Conservation (phyloP, 2,888 invertebrate genomes). For the Lottia scabra region DNA sequence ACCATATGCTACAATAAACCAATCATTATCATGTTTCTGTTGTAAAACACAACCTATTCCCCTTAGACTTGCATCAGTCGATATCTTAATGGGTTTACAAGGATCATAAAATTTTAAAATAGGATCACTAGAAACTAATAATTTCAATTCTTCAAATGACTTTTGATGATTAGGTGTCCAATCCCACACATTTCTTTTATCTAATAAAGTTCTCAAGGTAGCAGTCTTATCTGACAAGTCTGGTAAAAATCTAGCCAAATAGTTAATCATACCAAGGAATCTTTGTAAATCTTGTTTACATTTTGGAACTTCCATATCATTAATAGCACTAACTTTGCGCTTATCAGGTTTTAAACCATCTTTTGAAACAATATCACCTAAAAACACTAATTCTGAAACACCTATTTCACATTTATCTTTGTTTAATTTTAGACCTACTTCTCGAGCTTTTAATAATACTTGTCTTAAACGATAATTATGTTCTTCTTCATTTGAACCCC, state of each 20-base stretch:
- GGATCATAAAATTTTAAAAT: too few relatives aligned
- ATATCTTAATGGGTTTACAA: slow-evolving; percentile 11
- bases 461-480: slow-evolving; percentile 7
- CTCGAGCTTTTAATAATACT: slow-evolving; percentile 4
- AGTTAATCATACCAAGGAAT: background rate
- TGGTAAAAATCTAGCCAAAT: background rate
- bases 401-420: slow-evolving; percentile 20
- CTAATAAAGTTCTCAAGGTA: slow-evolving; percentile 5
- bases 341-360: slow-evolving; percentile 15
- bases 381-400: slow-evolving; percentile 16
- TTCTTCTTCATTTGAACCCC: slow-evolving; percentile 9
- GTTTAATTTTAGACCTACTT: slow-evolving; percentile 8
- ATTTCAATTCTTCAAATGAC: slow-evolving; percentile 1
- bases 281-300: too few relatives aligned
- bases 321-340: background rate
- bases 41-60: slow-evolving; percentile 21
- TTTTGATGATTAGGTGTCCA: slow-evolving; percentile 2
- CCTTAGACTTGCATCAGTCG: slow-evolving; percentile 12
- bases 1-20: slow-evolving; percentile 22
- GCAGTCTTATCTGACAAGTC: slow-evolving; percentile 3
- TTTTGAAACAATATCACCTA: too few relatives aligned
- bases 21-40: slow-evolving; percentile 13
- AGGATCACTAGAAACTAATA: background rate
- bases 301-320: background rate
- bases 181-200: slow-evolving; percentile 3